phyloP scores from a whole-genome alignment of 2,113 vertebrate genomes.

The Misgurnus anguillicaudatus region DNA sequence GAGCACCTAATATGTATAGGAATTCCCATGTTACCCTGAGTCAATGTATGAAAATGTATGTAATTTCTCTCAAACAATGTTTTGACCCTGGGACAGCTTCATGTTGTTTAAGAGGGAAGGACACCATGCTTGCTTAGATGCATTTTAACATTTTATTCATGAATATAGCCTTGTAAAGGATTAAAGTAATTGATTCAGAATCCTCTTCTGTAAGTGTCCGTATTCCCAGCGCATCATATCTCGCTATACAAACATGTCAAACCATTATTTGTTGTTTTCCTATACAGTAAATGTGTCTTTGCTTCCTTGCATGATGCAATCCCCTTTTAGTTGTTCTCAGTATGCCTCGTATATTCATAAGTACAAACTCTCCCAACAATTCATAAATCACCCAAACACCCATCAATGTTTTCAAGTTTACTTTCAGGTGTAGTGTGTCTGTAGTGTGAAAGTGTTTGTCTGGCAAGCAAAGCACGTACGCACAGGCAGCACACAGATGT shows the following conservation, averaged over 20 bases:
- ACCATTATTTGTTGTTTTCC: background rate
- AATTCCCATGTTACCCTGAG: background rate
- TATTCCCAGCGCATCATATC: background rate
- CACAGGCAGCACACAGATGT: constrained; percentile 11
- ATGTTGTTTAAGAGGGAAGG: too few species aligned
- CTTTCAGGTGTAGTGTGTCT: background rate
- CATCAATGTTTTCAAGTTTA: background rate
- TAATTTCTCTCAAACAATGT: background rate
- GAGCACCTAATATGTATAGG: background rate
- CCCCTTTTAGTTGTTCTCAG: background rate
- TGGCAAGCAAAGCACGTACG: background rate
- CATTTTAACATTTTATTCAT: too few species aligned
- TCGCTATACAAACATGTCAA: constrained; percentile 24
- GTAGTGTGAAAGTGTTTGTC: background rate
- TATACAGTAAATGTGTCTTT: background rate
- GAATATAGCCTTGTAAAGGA: too few species aligned
- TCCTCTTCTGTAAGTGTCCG: background rate
- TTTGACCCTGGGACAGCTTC: background rate
- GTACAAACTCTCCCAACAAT: background rate
- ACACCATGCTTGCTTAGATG: too few species aligned
- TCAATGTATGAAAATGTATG: background rate
- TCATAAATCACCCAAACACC: background rate
- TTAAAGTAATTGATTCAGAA: background rate
- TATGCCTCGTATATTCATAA: background rate
- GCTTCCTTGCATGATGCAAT: background rate